Conservation (phyloP, 2,797 vertebrate genomes). For the Lerista edwardsae region DNA sequence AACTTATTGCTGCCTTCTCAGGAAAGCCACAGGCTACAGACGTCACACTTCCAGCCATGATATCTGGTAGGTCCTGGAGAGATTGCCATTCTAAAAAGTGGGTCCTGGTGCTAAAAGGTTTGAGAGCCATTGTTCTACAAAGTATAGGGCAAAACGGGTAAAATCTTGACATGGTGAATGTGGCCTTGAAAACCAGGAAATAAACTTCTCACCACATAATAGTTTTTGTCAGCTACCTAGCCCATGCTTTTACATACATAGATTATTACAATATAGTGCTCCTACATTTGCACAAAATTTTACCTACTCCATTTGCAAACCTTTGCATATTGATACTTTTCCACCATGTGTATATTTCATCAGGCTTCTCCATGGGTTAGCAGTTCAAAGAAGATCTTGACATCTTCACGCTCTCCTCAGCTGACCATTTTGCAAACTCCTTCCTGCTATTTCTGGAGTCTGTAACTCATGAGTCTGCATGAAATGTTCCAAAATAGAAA, state of each 20-base stretch:
- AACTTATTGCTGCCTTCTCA: no score
- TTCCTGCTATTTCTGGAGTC: constrained; percentile 12
- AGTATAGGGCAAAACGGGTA: no score
- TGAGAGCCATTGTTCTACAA: no score
- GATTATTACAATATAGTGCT: not conserved
- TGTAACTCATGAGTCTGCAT: constrained; percentile 6
- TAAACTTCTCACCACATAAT: no score
- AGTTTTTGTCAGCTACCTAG: not conserved
- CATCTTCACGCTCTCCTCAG: not conserved
- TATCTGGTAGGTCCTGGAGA: no score
- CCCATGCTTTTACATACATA: not conserved
- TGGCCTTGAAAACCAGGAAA: no score
- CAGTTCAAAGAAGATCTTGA: not conserved
- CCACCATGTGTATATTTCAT: not conserved
- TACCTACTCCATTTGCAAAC: not conserved
- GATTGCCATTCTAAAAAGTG: no score
- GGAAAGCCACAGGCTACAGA: no score
- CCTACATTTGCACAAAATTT: not conserved
- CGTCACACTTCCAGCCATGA: no score
- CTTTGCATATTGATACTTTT: not conserved
- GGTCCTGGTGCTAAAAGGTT: no score
- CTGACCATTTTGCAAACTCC: constrained; percentile 6
- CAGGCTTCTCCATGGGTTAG: constrained; percentile 8
- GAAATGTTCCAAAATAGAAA: constrained; percentile 33
- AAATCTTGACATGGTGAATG: no score